Conservation (phyloP, 2,797 vertebrate species). For the Balearica regulorum region DNA sequence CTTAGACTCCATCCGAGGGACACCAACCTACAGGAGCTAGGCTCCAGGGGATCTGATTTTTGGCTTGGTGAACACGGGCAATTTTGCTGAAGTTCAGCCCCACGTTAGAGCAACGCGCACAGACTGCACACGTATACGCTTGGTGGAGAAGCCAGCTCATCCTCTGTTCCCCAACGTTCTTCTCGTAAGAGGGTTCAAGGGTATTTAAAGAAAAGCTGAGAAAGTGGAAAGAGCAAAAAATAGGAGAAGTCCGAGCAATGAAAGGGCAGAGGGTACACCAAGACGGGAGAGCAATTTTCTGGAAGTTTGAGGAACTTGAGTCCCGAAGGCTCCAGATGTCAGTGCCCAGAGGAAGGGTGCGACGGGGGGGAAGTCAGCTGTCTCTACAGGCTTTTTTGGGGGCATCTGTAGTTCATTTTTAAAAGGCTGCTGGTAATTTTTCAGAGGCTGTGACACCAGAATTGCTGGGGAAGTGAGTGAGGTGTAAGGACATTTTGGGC, state of each 20-base stretch:
- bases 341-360: background rate
- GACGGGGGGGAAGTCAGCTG: background rate
- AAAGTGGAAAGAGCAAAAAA: background rate
- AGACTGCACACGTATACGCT: no score
- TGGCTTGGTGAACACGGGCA: background rate
- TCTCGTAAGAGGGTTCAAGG: background rate
- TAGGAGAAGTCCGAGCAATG: background rate
- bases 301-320: constrained; percentile 30
- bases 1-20: background rate
- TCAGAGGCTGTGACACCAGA: background rate
- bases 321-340: background rate
- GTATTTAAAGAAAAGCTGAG: constrained; percentile 12
- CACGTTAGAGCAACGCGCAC: rapidly evolving
- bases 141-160: background rate
- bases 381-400: background rate
- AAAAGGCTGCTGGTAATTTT: background rate
- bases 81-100: background rate
- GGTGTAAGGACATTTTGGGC: background rate
- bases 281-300: background rate
- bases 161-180: background rate
- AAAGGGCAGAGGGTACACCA: background rate
- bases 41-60: background rate
- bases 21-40: background rate
- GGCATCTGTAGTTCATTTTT: background rate
- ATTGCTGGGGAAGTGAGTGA: background rate